A percentile compares a stretch with the other conserved stretches of the same genome.
These are phyloP conservation scores for Sipha flava DNA, from an alignment of 1,140 invertebrate species.

Conservation along the genomic window DNA sequence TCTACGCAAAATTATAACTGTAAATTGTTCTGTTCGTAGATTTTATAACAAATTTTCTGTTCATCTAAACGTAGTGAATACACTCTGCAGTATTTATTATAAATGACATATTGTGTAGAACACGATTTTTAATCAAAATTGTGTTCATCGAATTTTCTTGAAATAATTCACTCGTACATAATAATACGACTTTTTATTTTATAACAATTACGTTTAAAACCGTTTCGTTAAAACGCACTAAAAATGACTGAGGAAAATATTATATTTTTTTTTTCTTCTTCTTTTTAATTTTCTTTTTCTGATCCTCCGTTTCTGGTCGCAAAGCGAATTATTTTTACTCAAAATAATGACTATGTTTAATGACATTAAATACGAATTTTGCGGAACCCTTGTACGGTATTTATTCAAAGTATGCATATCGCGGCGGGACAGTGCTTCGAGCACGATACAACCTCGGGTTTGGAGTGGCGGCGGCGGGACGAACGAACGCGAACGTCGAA, in stretches of 20 bases:
- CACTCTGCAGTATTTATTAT: conserved; percentile 1
- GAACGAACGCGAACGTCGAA: neutral
- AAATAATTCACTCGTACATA: neutral
- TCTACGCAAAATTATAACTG: neutral
- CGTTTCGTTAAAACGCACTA: neutral
- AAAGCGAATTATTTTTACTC: neutral
- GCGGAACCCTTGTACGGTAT: neutral
- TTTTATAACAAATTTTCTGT: neutral
- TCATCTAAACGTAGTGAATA: neutral
- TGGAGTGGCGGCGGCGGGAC: too few species aligned
- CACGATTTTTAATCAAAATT: neutral
- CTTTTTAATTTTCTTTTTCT: too few species aligned
- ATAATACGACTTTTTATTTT: neutral
- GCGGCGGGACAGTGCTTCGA: too few species aligned
- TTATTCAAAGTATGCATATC: too few species aligned
- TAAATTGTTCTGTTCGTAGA: neutral
- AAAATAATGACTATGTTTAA: neutral
- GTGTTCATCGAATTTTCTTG: neutral
- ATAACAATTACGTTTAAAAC: too few species aligned
- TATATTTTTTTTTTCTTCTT: too few species aligned
- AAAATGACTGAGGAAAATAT: too few species aligned
- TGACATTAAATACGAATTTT: neutral
- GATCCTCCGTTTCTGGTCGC: too few species aligned
- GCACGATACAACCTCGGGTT: too few species aligned
- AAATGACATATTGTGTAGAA: neutral